Percentiles rank a stretch among this genome's conserved stretches.
Evolutionary conservation across 2,113 vertebrate genomes (phyloP).

Genomic region (Hymenochirus boettgeri): DNA sequence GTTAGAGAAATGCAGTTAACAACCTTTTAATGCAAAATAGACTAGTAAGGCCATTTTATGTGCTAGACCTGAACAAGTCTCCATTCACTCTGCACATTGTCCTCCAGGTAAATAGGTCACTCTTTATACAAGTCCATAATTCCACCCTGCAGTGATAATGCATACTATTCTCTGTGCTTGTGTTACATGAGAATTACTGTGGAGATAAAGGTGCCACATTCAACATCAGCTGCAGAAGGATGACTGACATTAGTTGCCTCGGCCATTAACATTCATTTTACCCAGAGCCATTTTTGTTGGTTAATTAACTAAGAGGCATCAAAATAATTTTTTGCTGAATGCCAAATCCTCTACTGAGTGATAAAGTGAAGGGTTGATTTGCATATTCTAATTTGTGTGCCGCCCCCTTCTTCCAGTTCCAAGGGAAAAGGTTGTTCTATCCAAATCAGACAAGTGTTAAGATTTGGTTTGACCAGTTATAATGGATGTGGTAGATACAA

Average conservation of each 20-base stretch:
- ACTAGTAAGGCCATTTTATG: not conserved
- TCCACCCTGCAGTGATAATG: not conserved
- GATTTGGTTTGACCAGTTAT: too few species aligned
- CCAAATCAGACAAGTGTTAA: too few species aligned
- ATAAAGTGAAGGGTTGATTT: too few species aligned
- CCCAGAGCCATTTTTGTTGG: too few species aligned
- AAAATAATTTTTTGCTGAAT: too few species aligned
- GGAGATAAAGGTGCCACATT: not conserved
- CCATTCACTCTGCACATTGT: not conserved
- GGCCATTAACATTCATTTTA: too few species aligned
- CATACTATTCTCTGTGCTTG: not conserved
- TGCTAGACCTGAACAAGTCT: not conserved
- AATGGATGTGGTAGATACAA: too few species aligned
- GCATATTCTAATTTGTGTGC: too few species aligned
- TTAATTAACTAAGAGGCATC: too few species aligned
- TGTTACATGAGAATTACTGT: not conserved
- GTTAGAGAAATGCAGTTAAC: not conserved
- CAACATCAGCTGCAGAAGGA: not conserved
- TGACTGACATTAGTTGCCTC: not conserved
- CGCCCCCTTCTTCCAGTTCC: too few species aligned
- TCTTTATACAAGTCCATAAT: not conserved
- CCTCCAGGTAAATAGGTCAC: conserved; percentile 6
- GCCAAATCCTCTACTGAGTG: too few species aligned
- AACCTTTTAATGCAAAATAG: not conserved
- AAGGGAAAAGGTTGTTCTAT: too few species aligned